Evolutionary conservation across 1,140 invertebrate genomes (phyloP).

Genomic region (Polypedilum pembai): DNA sequence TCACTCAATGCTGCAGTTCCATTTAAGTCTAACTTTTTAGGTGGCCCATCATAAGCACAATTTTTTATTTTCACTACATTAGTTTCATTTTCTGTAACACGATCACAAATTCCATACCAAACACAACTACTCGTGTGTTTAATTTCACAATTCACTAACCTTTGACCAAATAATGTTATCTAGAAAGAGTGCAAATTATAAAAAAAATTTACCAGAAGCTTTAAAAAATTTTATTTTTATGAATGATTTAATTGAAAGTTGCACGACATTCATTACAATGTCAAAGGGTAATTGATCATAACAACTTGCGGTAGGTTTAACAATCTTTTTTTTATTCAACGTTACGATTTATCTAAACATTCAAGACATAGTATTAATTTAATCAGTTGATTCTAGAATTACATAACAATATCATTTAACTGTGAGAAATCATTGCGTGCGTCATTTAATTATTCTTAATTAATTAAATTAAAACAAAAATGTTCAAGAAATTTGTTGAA

Average conservation of each 20-base stretch:
- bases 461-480: too few species aligned
- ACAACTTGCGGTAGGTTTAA: background rate
- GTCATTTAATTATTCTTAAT: too few species aligned
- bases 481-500: too few species aligned
- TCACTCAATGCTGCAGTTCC: constrained; percentile 50
- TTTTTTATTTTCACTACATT: constrained; percentile 45
- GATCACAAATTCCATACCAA: background rate
- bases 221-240: background rate
- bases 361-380: too few species aligned
- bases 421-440: too few species aligned
- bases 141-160: background rate
- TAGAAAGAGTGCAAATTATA: background rate
- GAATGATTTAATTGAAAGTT: constrained; percentile 19
- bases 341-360: too few species aligned
- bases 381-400: too few species aligned
- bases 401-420: too few species aligned
- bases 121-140: background rate
- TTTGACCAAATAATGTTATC: background rate
- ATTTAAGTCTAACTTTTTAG: constrained; percentile 49
- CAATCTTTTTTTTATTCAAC: too few species aligned
- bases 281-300: background rate
- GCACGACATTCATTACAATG: background rate
- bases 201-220: background rate
- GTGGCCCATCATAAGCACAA: constrained; percentile 63
- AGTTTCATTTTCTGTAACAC: background rate